Base-by-base conservation (phyloP, 1,140 invertebrate species). In the Camponotus pennsylvanicus region DNA sequence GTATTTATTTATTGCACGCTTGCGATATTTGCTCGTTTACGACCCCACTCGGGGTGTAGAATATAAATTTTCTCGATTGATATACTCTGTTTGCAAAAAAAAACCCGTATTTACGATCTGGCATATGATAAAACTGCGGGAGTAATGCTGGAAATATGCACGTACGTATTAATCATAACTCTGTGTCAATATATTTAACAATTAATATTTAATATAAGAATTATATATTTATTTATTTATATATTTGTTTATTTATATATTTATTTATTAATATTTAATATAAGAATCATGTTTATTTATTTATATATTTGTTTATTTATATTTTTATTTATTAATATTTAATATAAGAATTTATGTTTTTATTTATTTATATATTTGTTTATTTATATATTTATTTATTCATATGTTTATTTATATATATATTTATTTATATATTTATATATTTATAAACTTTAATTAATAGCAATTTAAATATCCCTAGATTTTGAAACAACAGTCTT, bases 1-100 rank as follows among this genome's bases (percentile, higher is more conserved):
- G 59, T 64, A 64, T 45, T 77, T 78, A 78, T 78, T 78, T 66
- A 78, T 7, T 34, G 76, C 59, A 66, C n/a, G 61, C n/a, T 78
- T 21, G 61, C 42, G 32, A n/a, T 21, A 32, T 78, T 78, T 78
- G 76, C 52, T n/a, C 34, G 32, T 49, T 59, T 64, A 63, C 55
- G 7, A 27, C 37, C 1, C 3, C 49, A 45, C 45, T 71, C 11
- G 70, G 18, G 37, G 40, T 59, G 9, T 78, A 13, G 59, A 64
- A 78, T 66, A 66, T 64, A 78, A 78, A 78, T 66, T 66, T 40
- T 40, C 27, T 27, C 75, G 15, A 78, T 66, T 78, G 42, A 78
- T 78, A 66, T 78, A 78, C 27, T 78, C 59, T 11, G 9, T 13
- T 37, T 32, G 42, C 40, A 42, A 78, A 78, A 52, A 78, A 78